Evolutionary conservation across 2,797 vertebrate species (phyloP).

Genomic region (Hozukius guyotensis): DNA sequence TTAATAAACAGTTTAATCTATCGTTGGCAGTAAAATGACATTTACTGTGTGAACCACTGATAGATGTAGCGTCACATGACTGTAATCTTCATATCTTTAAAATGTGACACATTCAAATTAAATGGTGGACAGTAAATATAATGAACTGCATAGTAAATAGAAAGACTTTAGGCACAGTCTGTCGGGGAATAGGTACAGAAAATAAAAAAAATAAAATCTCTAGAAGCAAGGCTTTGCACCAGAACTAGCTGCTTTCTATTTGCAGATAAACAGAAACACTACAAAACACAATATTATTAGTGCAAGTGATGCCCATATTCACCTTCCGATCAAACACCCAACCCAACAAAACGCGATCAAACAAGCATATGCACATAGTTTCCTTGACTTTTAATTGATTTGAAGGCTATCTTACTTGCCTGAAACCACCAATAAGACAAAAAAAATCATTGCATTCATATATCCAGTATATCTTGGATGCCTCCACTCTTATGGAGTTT

Average conservation of each 20-base stretch:
- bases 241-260: accelerated
- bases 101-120: background rate
- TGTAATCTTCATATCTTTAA: accelerated
- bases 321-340: background rate
- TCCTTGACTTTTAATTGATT: background rate
- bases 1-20: background rate
- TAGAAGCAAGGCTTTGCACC: background rate
- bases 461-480: too few species aligned
- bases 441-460: too few species aligned
- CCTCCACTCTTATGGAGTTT: too few species aligned
- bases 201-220: background rate
- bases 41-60: too few species aligned
- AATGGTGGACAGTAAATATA: background rate
- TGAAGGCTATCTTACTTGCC: too few species aligned
- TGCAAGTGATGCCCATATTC: too few species aligned
- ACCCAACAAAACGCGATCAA: background rate
- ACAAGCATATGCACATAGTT: background rate
- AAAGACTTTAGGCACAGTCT: background rate
- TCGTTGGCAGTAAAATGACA: background rate
- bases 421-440: too few species aligned
- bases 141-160: background rate
- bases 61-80: too few species aligned
- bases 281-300: background rate
- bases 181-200: background rate
- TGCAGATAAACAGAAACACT: background rate